Conservation (phyloP, 2,888 invertebrate genomes). For the Hyppa rectilinea region DNA sequence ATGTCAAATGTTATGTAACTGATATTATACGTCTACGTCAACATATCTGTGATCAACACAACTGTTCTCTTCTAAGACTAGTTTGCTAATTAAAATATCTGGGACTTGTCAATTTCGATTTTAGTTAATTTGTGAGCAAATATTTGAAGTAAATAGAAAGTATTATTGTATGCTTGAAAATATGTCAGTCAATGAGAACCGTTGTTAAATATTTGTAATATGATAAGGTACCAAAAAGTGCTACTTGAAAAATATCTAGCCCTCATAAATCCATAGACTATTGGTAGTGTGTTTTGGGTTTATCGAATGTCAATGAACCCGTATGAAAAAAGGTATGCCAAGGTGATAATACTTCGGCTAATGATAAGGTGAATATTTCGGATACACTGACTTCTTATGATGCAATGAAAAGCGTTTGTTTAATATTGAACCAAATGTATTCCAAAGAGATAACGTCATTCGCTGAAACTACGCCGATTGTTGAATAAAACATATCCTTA, state of each 20-base stretch:
- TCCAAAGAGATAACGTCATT: conserved; percentile 12
- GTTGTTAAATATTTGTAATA: conserved; percentile 12
- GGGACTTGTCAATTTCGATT: conserved; percentile 29
- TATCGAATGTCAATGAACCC: conserved; percentile 83
- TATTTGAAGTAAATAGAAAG: conserved; percentile 28
- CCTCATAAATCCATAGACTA: conserved; percentile 18
- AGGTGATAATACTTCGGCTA: conserved; percentile 79
- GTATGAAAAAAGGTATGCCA: conserved; percentile 83
- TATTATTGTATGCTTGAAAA: conserved; percentile 18
- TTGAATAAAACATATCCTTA: conserved; percentile 46
- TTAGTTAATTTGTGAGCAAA: conserved; percentile 18
- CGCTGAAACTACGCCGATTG: conserved; percentile 7
- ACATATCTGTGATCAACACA: conserved; percentile 66
- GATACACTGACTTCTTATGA: conserved; percentile 28
- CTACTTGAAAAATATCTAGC: conserved; percentile 32
- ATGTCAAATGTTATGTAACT: conserved; percentile 83
- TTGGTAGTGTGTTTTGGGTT: conserved; percentile 64
- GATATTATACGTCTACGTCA: conserved; percentile 71
- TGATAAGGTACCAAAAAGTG: conserved; percentile 3
- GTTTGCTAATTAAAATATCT: conserved; percentile 48
- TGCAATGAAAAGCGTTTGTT: conserved; percentile 18
- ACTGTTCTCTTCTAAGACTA: conserved; percentile 38
- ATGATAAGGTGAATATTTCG: conserved; percentile 72
- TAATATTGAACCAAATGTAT: conserved; percentile 13
- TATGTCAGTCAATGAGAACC: neutral